Evolutionary conservation across 2,888 invertebrate species (phyloP).

Genomic region (Melinopterus prodromus): DNA sequence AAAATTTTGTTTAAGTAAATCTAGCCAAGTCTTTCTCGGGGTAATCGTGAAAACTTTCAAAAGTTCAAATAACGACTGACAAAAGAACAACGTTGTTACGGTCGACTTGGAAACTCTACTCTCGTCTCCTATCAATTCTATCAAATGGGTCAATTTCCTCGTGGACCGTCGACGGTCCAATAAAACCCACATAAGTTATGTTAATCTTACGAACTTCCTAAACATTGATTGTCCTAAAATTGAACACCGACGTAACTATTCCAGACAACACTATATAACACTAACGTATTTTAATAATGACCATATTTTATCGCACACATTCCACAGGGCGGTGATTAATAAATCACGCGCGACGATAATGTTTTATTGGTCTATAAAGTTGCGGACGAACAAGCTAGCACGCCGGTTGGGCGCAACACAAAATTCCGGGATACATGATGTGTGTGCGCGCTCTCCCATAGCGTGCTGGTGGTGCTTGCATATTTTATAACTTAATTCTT

Average conservation of each 20-base stretch:
- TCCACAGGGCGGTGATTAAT: background rate
- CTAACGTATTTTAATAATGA: background rate
- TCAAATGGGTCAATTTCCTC: no score
- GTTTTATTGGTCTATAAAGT: background rate
- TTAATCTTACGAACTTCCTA: background rate
- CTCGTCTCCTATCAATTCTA: no score
- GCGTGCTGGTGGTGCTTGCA: background rate
- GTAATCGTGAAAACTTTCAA: no score
- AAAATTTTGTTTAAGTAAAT: no score
- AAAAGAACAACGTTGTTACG: no score
- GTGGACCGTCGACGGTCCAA: no score
- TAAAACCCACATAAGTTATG: background rate
- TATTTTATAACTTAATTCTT: background rate
- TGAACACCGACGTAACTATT: background rate
- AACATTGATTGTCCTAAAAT: background rate
- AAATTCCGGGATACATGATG: background rate
- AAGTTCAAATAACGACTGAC: no score
- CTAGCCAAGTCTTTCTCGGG: no score
- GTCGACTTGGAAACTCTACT: no score
- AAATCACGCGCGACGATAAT: background rate
- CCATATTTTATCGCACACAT: background rate
- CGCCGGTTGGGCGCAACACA: background rate
- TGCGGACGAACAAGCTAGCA: background rate
- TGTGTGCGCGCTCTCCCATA: background rate
- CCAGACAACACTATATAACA: background rate